Evolutionary conservation across 2,797 vertebrate genomes (phyloP).

Genomic region (Phrynocephalus vlangalii): DNA sequence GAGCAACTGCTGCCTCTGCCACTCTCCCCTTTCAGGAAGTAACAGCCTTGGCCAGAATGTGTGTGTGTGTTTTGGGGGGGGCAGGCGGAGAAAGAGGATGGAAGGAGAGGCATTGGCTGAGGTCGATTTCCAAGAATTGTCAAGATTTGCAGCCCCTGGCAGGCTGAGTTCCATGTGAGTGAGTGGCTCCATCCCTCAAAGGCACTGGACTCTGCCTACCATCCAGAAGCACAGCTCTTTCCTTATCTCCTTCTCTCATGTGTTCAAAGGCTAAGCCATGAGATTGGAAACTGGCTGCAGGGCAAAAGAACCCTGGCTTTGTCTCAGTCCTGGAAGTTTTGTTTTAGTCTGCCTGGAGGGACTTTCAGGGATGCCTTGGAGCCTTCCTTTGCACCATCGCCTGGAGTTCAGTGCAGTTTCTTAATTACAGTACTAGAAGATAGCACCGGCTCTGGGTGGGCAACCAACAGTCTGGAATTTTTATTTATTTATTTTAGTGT

Average conservation of each 20-base stretch:
- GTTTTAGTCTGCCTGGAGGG: not conserved
- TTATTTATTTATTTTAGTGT: not conserved
- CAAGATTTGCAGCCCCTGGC: not conserved
- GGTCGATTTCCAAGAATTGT: not conserved
- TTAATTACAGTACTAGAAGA: not conserved
- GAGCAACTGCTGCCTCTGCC: slow-evolving; percentile 9
- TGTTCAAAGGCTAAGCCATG: too few relatives aligned
- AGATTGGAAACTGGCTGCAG: not conserved
- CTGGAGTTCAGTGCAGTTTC: not conserved
- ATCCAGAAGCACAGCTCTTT: not conserved
- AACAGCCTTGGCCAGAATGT: too few relatives aligned
- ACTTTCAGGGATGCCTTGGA: not conserved
- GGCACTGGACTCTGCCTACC: not conserved
- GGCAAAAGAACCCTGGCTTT: not conserved
- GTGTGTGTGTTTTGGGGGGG: too few relatives aligned
- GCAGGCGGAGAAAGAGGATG: not conserved
- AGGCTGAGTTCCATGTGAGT: not conserved
- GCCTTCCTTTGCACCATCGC: too few relatives aligned
- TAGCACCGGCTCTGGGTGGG: not conserved
- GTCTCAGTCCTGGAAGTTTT: too few relatives aligned
- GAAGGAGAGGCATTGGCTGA: not conserved
- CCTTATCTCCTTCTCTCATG: too few relatives aligned
- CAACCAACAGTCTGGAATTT: not conserved
- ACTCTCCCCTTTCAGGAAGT: not conserved
- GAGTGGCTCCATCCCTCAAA: not conserved